phyloP scores from a whole-genome alignment of 2,888 invertebrate species.

The Drosophila paracracens region DNA sequence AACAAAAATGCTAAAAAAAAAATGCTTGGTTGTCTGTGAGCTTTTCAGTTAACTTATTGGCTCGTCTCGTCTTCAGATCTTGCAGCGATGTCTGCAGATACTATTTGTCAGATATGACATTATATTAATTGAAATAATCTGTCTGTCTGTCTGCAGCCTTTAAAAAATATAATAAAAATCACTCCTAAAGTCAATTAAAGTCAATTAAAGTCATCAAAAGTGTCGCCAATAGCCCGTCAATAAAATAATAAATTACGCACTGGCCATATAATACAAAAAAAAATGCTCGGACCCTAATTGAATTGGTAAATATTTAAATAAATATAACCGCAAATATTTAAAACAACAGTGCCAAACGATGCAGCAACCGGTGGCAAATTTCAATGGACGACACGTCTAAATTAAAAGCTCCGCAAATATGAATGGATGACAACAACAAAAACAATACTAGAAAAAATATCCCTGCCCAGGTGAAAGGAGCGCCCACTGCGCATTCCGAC shows the following conservation, averaged over 20 bases:
- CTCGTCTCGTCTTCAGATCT: slow-evolving; percentile 54
- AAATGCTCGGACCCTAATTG: slow-evolving; percentile 63
- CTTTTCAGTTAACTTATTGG: slow-evolving; percentile 63
- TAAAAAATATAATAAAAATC: slow-evolving; percentile 25
- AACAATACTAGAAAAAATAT: slow-evolving; percentile 19
- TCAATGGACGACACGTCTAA: slow-evolving; percentile 73
- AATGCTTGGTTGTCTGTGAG: slow-evolving; percentile 50
- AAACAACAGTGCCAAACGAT: slow-evolving; percentile 75
- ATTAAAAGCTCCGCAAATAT: slow-evolving; percentile 68
- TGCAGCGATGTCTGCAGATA: slow-evolving; percentile 72
- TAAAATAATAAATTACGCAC: slow-evolving; percentile 52
- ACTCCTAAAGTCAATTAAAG: slow-evolving; percentile 62
- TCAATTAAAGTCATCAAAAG: slow-evolving; percentile 63
- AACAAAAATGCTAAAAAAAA: slow-evolving; percentile 24
- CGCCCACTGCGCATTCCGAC: slow-evolving; percentile 62
- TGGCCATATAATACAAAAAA: slow-evolving; percentile 19
- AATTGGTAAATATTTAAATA: slow-evolving; percentile 81
- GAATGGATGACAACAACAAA: slow-evolving; percentile 37
- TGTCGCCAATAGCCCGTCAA: slow-evolving; percentile 50
- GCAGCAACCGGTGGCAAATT: slow-evolving; percentile 58
- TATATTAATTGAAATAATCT: slow-evolving; percentile 77
- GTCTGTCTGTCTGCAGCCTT: slow-evolving; percentile 22
- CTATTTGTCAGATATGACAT: slow-evolving; percentile 74
- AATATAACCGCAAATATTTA: slow-evolving; percentile 81
- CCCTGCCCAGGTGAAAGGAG: slow-evolving; percentile 26